These are phyloP conservation scores for Ferrisia virgata DNA, from an alignment of 2,888 invertebrate genomes.

Conservation along the genomic window DNA sequence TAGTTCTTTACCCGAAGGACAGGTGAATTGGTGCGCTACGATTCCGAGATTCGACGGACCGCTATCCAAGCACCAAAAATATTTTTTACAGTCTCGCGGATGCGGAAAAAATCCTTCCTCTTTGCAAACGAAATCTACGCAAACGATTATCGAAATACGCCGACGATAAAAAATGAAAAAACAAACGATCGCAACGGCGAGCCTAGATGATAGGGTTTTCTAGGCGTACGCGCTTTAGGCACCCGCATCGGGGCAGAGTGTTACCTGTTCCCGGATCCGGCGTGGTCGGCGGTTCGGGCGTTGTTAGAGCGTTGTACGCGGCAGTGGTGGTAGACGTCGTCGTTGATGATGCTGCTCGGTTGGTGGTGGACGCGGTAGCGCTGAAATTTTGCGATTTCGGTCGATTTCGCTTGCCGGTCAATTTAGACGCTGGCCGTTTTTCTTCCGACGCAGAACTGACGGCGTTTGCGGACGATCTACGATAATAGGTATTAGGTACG, in stretches of 20 bases:
- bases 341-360: no score
- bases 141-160: no score
- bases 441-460: conserved; percentile 44
- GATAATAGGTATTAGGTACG: conserved; percentile 45
- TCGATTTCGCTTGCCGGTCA: conserved; percentile 5
- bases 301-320: conserved; percentile 57
- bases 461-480: conserved; percentile 15
- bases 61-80: conserved; percentile 90
- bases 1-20: conserved; percentile 75
- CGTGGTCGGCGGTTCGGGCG: conserved; percentile 82
- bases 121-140: conserved; percentile 83
- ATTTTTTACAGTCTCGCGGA: conserved; percentile 89
- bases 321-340: conserved; percentile 58
- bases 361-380: conserved; percentile 52
- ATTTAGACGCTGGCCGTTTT: conserved; percentile 44
- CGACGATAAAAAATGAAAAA: no score
- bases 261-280: conserved; percentile 81
- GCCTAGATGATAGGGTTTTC: no score
- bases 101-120: conserved; percentile 92
- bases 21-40: conserved; percentile 88
- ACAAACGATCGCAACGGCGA: no score
- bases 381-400: conserved; percentile 47
- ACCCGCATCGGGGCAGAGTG: not conserved
- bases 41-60: conserved; percentile 85
- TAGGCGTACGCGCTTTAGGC: no score